Base-by-base conservation (phyloP, 2,113 vertebrate species). In the Tetraodon nigroviridis region DNA sequence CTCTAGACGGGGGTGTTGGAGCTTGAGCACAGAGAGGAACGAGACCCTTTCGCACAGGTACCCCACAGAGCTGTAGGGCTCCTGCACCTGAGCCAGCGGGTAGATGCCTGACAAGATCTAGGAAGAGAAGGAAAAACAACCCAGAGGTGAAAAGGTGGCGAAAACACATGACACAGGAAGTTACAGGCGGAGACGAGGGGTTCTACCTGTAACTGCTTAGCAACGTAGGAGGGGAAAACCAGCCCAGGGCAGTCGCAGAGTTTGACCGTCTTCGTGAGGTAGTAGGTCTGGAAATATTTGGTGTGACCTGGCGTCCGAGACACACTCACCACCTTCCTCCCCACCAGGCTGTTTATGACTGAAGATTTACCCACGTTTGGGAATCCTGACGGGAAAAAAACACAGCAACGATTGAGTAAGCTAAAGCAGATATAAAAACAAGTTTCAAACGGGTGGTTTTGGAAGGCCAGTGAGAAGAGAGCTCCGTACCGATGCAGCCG, bases 281-380 rank as follows among this genome's bases (percentile, higher is more conserved):
- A 97, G 81, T 97, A 96, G 3, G 95, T 98, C 89, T 98, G 95
- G 83, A 97, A 98, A 73, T 97, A 97, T 64, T 95, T 94, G 21
- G 95, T 98, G 80, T 95, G 94, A n/a, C 95, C 94, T 0, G 94
- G 95, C 0, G 93, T 93, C 11, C 94, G 91, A 29, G 95, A 98
- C 17, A 96, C 94, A 5, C 94, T 95, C 73, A 97, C 94, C 0
- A 96, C 94, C 83, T 96, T 94, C 70, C 79, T 89, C 7, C 94
- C 95, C 4, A 97, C 92, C 50, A 97, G 86, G 15, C 93, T 92
- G 11, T 96, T 97, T 66, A 97, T 90, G 44, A 97, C 89, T 0
- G 94, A 97, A 0, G 94, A 97, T 65, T 97, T 97, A 0, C 95
- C 94, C 7, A 96, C 94, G 0, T 97, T 97, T 4, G 92, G 94